These are phyloP conservation scores for Cetonia aurata DNA, from an alignment of 2,888 invertebrate genomes.

Conservation along the genomic window DNA sequence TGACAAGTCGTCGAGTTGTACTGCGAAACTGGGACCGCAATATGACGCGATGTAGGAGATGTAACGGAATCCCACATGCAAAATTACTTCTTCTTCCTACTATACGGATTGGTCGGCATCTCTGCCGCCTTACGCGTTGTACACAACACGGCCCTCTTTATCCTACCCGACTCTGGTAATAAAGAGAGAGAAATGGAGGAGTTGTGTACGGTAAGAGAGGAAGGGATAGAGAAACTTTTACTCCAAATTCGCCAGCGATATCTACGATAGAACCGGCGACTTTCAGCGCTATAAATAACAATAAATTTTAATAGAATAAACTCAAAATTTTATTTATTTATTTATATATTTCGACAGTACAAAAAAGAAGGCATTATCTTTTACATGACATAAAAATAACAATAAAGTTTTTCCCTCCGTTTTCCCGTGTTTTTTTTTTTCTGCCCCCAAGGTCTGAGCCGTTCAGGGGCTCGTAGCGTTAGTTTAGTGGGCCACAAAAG, in stretches of 20 bases:
- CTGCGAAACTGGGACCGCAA: constrained; percentile 39
- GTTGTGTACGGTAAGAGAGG: background rate
- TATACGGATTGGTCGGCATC: background rate
- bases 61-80: constrained; percentile 51
- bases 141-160: too few relatives aligned
- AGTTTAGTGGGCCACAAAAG: background rate
- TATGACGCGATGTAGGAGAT: constrained; percentile 50
- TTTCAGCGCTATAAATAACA: constrained; percentile 28
- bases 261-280: background rate
- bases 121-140: background rate
- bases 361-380: constrained; percentile 22
- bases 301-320: constrained; percentile 36
- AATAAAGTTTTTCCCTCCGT: constrained; percentile 26
- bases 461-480: background rate
- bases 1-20: constrained; percentile 28
- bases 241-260: background rate
- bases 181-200: constrained; percentile 1
- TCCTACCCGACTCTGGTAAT: constrained; percentile 15
- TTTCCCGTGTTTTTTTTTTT: constrained; percentile 4
- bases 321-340: constrained; percentile 26
- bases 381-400: constrained; percentile 34
- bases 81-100: constrained; percentile 49
- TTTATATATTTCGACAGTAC: constrained; percentile 29
- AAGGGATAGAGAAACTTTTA: constrained; percentile 1
- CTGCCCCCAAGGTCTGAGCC: background rate